Conservation (phyloP, 2,888 invertebrate genomes). For the Athalia rosae region DNA sequence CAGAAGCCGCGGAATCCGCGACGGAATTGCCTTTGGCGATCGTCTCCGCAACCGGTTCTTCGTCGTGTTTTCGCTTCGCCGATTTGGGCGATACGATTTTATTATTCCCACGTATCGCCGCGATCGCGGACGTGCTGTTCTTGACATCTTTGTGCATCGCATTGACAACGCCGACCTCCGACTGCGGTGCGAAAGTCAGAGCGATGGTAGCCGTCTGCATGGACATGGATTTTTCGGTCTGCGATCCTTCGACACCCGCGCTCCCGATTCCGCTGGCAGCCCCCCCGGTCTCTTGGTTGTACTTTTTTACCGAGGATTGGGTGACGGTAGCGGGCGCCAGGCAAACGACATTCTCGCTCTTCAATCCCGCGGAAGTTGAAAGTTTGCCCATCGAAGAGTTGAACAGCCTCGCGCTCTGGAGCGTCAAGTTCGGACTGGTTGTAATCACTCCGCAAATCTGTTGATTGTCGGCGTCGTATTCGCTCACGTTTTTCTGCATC, state of each 20-base stretch:
- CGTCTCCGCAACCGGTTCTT: slow-evolving; percentile 51
- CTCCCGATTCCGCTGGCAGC: neutral
- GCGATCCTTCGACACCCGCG: slow-evolving; percentile 15
- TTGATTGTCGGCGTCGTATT: slow-evolving; percentile 60
- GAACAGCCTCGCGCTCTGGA: slow-evolving; percentile 66
- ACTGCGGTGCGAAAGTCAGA: slow-evolving; percentile 63
- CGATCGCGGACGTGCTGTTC: slow-evolving; percentile 59
- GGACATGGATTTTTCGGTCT: slow-evolving; percentile 59
- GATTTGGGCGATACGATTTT: slow-evolving; percentile 66
- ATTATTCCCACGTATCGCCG: slow-evolving; percentile 52
- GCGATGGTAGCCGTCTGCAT: slow-evolving; percentile 64
- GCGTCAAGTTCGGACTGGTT: slow-evolving; percentile 67
- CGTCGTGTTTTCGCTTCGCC: slow-evolving; percentile 69
- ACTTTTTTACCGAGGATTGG: slow-evolving; percentile 60
- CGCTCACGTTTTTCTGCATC: slow-evolving; percentile 63
- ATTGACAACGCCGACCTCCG: slow-evolving; percentile 59
- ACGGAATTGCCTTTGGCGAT: slow-evolving; percentile 57
- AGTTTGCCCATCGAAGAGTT: slow-evolving; percentile 68
- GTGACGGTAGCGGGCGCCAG: slow-evolving; percentile 57
- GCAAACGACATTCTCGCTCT: slow-evolving; percentile 66
- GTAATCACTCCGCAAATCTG: slow-evolving; percentile 70
- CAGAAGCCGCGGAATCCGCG: slow-evolving; percentile 56
- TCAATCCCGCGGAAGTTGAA: slow-evolving; percentile 53
- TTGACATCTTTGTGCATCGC: slow-evolving; percentile 61
- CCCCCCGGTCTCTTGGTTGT: slow-evolving; percentile 54